Base-by-base conservation (phyloP, 2,113 vertebrate genomes). In the Panthera leo region DNA sequence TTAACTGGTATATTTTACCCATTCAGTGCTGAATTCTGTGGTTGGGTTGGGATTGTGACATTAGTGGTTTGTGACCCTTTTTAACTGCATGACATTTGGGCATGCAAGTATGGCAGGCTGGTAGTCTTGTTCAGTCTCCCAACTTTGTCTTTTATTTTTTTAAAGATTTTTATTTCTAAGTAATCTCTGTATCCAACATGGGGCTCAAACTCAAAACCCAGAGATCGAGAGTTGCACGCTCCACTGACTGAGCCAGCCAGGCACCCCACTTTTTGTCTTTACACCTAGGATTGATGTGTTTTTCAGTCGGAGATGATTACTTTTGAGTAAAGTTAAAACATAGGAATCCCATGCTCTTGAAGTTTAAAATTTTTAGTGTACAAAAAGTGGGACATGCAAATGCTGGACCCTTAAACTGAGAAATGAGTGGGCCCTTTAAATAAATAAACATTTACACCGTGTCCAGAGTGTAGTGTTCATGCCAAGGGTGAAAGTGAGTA, bases 261-360 rank as follows among this genome's bases (percentile, higher is more conserved):
- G 55, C 55, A 58, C 55, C 61, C 75, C 29, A 48, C 42, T 5
- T 85, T 97, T 93, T 83, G n/a, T 90, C 16, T 78, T 86, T 89
- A 58, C 2, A 65, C 2, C 39, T 7, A 71, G 31, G 23, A 48
- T 79, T 89, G 34, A 15, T 85, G 18, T 78, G 29, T 85, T 96
- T 96, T 78, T 67, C 25, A 83, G 67, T 90, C n/a, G 92, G 73
- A 85, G 67, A 85, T 86, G 31, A 80, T 88, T 92, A 89, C n/a
- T 89, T 97, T 73, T 91, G 55, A 83, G 27, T 82, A 9, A 84
- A 82, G 31, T 97, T 87, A 91, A 97, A 98, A 55, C 31, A 51
- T 19, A 68, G 42, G 34, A 84, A 84, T 92, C 5, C 15, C 18
- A 6, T 84, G 55, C 18, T 95, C 39, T 94, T 48, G 25, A 45